Evolutionary conservation across 2,113 vertebrate species (phyloP).

Genomic region (Rynchops niger): DNA sequence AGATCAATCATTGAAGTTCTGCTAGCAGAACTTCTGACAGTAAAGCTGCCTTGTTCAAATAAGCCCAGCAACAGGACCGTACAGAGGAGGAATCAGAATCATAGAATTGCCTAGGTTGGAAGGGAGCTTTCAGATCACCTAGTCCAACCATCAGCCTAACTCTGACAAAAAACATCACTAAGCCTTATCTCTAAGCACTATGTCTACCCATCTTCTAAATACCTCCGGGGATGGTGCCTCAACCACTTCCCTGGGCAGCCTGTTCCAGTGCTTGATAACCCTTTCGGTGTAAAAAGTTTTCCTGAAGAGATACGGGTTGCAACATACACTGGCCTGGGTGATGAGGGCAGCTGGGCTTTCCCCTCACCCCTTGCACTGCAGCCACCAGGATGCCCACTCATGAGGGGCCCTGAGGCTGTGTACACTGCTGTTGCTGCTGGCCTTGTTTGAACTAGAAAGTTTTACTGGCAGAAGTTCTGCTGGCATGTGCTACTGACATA

Average conservation of each 20-base stretch:
- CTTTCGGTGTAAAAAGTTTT: too few species aligned
- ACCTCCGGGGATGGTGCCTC: too few species aligned
- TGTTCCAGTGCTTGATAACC: too few species aligned
- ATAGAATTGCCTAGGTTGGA: too few species aligned
- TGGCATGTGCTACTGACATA: not conserved
- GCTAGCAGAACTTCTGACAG: not conserved
- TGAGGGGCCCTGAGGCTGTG: fast-evolving
- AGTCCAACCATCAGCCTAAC: too few species aligned
- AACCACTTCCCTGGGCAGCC: too few species aligned
- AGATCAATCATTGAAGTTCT: not conserved
- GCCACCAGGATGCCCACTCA: not conserved
- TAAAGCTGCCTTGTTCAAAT: not conserved
- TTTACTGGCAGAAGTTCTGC: conserved; percentile 4
- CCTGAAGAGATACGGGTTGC: not conserved
- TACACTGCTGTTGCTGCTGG: not conserved
- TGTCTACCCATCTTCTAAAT: too few species aligned
- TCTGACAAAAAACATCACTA: too few species aligned
- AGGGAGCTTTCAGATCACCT: too few species aligned
- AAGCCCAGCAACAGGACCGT: not conserved
- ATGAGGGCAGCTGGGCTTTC: not conserved
- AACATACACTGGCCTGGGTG: not conserved
- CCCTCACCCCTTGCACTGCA: not conserved
- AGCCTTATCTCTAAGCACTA: too few species aligned
- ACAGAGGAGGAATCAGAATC: too few species aligned
- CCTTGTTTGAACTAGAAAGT: not conserved